These are phyloP conservation scores for Arvicola amphibius DNA, from an alignment of 2,797 vertebrate species.

Conservation along the genomic window DNA sequence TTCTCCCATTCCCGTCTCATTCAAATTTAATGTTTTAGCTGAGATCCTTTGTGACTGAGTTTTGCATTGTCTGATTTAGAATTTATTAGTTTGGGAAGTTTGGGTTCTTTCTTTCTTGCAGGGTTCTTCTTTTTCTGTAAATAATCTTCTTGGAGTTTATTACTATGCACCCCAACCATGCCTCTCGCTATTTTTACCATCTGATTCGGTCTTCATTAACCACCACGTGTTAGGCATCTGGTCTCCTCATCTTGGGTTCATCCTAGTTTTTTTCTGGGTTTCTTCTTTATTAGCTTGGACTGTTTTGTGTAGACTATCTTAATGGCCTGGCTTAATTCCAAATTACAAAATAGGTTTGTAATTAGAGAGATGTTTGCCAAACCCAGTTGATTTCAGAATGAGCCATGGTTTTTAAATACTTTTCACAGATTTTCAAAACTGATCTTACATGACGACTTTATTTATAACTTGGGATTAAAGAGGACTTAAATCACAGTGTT, in stretches of 20 bases:
- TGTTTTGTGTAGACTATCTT: constrained; percentile 64
- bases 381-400: constrained; percentile 59
- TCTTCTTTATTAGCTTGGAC: constrained; percentile 57
- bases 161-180: not conserved
- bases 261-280: constrained; percentile 17
- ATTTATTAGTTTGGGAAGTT: constrained; percentile 38
- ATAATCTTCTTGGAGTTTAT: constrained; percentile 10
- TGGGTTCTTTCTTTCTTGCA: constrained; percentile 30
- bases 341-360: constrained; percentile 67
- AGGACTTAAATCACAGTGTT: constrained; percentile 24
- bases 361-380: constrained; percentile 66
- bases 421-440: constrained; percentile 65
- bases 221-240: constrained; percentile 68
- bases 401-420: constrained; percentile 58
- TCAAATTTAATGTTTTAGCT: not conserved
- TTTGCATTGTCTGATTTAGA: constrained; percentile 28
- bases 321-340: constrained; percentile 70
- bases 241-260: constrained; percentile 62
- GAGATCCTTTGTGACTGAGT: not conserved
- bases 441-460: constrained; percentile 42
- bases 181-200: constrained; percentile 35
- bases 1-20: not conserved
- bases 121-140: constrained; percentile 10
- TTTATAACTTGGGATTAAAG: constrained; percentile 56
- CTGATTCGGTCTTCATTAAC: constrained; percentile 58